phyloP scores from a whole-genome alignment of 2,113 vertebrate genomes.

The Haemorhous mexicanus region DNA sequence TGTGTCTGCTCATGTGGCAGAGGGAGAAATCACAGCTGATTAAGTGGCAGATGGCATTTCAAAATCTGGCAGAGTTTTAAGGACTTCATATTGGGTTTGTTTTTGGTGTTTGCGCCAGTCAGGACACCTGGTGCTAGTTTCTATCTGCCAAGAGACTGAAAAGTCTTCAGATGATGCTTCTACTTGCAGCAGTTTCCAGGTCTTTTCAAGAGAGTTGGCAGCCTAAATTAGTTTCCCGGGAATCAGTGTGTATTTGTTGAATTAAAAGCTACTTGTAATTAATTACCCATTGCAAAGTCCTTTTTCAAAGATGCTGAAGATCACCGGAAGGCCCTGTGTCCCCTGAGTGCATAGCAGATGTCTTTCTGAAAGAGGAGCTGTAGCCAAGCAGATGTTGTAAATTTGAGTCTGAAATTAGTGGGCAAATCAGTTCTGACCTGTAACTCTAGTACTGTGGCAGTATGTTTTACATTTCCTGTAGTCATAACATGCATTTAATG shows the following conservation, averaged over 20 bases:
- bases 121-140: conserved; percentile 9
- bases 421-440: not conserved
- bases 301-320: not conserved
- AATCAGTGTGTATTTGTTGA: not conserved
- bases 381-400: conserved; percentile 8
- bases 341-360: conserved; percentile 1
- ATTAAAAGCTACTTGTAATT: conserved; percentile 43
- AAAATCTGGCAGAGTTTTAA: conserved; percentile 31
- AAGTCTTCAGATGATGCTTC: not conserved
- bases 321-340: not conserved
- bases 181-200: not conserved
- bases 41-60: conserved; percentile 15
- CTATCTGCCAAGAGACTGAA: not conserved
- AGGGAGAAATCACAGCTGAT: not conserved
- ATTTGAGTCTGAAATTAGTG: not conserved
- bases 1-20: not conserved
- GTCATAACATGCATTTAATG: not conserved
- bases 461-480: not conserved
- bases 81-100: not conserved
- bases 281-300: not conserved
- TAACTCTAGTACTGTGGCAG: not conserved
- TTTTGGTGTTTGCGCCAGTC: not conserved
- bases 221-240: not conserved
- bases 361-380: not conserved
- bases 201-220: not conserved